A percentile compares a stretch with the other conserved stretches of the same genome.
Conservation (phyloP, 1,140 invertebrate genomes). For the Cherax quadricarinatus region DNA sequence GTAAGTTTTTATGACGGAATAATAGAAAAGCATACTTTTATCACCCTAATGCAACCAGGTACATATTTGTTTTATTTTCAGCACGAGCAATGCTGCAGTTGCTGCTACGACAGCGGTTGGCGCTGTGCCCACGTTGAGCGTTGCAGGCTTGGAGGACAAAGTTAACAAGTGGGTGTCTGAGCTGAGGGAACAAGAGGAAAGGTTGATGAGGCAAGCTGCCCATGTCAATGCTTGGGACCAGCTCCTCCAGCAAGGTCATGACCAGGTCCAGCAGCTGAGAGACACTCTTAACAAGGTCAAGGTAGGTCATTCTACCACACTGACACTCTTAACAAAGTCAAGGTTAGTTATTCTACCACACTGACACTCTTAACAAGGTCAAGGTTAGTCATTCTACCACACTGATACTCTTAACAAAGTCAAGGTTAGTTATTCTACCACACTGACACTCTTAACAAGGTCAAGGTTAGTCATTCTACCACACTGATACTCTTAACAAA, state of each 20-base stretch:
- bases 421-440: no score
- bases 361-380: no score
- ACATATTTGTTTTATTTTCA: background rate
- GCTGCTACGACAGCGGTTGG: conserved; percentile 72
- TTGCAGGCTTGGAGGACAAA: conserved; percentile 92
- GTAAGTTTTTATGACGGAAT: no score
- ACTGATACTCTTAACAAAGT: no score
- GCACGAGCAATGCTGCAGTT: conserved; percentile 39
- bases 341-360: no score
- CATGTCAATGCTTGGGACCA: conserved; percentile 97
- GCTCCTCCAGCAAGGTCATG: conserved; percentile 79
- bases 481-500: no score
- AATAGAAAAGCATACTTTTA: background rate
- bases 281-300: conserved; percentile 92
- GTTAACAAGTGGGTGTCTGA: conserved; percentile 98
- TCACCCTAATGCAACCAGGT: no score
- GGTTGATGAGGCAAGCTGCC: conserved; percentile 94
- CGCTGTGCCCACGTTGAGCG: conserved; percentile 83
- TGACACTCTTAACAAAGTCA: no score
- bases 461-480: no score
- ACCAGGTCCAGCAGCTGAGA: conserved; percentile 66
- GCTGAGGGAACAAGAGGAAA: conserved; percentile 94
- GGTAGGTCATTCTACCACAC: conserved; percentile 76
- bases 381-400: no score
- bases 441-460: no score